Conservation (phyloP, 2,113 vertebrate species). For the Lophura nycthemera region DNA sequence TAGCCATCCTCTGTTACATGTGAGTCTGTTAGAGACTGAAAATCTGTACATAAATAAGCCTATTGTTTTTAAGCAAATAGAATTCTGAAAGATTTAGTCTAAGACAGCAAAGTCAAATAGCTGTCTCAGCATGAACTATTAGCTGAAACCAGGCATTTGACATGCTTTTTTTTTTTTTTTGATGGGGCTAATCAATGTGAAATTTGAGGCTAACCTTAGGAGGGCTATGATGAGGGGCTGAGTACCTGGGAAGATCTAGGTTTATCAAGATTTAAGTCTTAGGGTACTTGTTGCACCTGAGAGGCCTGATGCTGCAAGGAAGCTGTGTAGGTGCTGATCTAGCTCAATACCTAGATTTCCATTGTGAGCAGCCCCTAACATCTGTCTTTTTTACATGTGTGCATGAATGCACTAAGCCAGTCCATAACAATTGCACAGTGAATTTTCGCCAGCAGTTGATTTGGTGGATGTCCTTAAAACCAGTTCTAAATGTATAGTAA, state of each 20-base stretch:
- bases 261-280: not conserved
- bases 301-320: not conserved
- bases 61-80: constrained; percentile 13
- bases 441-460: not conserved
- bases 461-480: not conserved
- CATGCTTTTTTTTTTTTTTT: not conserved
- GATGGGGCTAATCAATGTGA: not conserved
- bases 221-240: not conserved
- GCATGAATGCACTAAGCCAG: not conserved
- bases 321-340: not conserved
- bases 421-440: not conserved
- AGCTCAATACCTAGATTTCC: not conserved
- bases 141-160: not conserved
- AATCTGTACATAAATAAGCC: not conserved
- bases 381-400: not conserved
- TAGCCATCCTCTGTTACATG: not conserved
- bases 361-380: not conserved
- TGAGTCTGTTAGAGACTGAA: not conserved
- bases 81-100: not conserved
- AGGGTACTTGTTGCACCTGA: not conserved
- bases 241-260: not conserved
- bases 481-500: not conserved
- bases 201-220: not conserved
- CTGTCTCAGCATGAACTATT: not conserved
- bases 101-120: not conserved